Base-by-base conservation (phyloP, 2,113 vertebrate genomes). In the Hemibagrus wyckioides region DNA sequence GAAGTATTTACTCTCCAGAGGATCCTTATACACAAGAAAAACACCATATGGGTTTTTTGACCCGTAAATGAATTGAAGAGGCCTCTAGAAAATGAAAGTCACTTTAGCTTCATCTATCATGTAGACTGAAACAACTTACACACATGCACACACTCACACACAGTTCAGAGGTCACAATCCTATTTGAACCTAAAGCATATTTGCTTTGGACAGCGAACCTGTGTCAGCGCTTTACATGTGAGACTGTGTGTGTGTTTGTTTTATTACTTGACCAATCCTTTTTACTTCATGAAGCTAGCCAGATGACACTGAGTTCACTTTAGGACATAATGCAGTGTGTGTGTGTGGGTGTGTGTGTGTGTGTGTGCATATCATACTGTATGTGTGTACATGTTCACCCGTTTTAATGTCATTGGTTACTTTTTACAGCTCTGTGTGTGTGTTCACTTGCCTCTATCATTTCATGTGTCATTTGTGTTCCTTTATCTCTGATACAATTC, bases 151-250 rank as follows among this genome's bases (percentile, higher is more conserved):
- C 75, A 90, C 91, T 91, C 90, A 83, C 88, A 87, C 75, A 90
- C 88, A 85, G 85, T 82, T 88, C 88, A 92, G 89, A 90, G 88
- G 92, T 91, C 90, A 86, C 67, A 88, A 90, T 91, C 92, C 82
- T 87, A 84, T 87, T 92, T 93, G 92, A 94, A 91, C 92, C 91
- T 71, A 59, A 63, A 89, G 88, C 92, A 92, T 76, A 91, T 92
- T 86, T 86, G 83, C 89, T 84, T 91, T 85, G 88, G 81, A 82
- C 56, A 50, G 79, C 25, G 36, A 71, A 86, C 59, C 82, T 36
- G 54, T 81, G 75, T 89, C 85, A 80, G 83, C 71, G n/a, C 59
- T 76, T 81, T 71, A 88, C 21, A 73, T 33, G 14, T 14, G 41
- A 75, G 48, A 13, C 36, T 71, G 65, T 84, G 44, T 63, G 87